These are phyloP conservation scores for Molorchus minor DNA, from an alignment of 2,888 invertebrate genomes.

Conservation along the genomic window DNA sequence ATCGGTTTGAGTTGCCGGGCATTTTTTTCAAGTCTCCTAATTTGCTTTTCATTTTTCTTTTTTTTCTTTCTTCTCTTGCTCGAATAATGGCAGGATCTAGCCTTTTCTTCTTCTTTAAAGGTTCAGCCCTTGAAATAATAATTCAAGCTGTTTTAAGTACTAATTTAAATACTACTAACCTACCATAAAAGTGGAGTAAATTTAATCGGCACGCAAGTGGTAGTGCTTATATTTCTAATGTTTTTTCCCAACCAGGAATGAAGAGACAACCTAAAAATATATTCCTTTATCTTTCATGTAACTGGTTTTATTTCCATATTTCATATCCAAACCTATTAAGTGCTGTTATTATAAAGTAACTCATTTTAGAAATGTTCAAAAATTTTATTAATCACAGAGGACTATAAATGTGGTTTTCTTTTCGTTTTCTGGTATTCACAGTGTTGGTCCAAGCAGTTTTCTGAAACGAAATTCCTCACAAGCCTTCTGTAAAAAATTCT, in stretches of 20 bases:
- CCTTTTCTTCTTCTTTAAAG: slow-evolving; percentile 89
- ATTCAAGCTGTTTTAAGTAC: background rate
- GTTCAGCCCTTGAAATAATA: slow-evolving; percentile 75
- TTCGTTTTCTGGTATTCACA: too few relatives aligned
- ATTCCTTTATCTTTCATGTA: background rate
- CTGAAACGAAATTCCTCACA: too few relatives aligned
- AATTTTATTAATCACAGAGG: too few relatives aligned
- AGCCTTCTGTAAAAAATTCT: too few relatives aligned
- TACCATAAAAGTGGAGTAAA: slow-evolving; percentile 59
- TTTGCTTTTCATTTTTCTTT: slow-evolving; percentile 87
- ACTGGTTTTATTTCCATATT: background rate
- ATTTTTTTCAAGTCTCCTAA: slow-evolving; percentile 81
- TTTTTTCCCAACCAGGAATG: slow-evolving; percentile 8
- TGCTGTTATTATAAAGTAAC: slow-evolving; percentile 4
- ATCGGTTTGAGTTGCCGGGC: slow-evolving; percentile 89
- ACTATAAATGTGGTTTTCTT: too few relatives aligned
- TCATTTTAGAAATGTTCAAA: too few relatives aligned
- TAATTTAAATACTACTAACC: slow-evolving; percentile 35
- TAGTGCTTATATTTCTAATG: slow-evolving; percentile 53
- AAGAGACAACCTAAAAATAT: slow-evolving; percentile 33
- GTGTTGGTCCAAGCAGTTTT: too few relatives aligned
- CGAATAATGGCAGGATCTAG: slow-evolving; percentile 83
- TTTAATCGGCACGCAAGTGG: slow-evolving; percentile 55
- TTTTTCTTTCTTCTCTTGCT: slow-evolving; percentile 81
- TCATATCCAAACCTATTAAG: slow-evolving; percentile 16